phyloP scores from a whole-genome alignment of 2,113 vertebrate species.

The Hippocampus zosterae region DNA sequence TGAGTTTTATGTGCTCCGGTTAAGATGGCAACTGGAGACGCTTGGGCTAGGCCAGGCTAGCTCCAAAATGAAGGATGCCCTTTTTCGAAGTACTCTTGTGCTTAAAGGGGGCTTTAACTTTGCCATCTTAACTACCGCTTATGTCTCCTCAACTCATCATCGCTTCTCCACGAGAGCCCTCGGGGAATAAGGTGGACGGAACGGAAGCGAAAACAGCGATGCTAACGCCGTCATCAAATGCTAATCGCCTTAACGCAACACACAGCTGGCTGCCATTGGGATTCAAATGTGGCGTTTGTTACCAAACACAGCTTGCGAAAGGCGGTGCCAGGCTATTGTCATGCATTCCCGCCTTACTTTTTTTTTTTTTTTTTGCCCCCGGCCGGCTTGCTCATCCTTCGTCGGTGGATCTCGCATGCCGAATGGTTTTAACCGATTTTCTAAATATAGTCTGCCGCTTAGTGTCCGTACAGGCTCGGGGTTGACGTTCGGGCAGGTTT shows the following conservation, averaged over 20 bases:
- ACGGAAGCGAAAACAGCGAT: slow-evolving; percentile 45
- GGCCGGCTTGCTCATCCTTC: slow-evolving; percentile 29
- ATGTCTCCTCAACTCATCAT: no score
- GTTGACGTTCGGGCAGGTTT: slow-evolving; percentile 64
- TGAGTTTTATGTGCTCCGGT: background rate
- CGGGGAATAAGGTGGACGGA: background rate
- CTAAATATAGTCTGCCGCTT: slow-evolving; percentile 52
- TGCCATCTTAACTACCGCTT: no score
- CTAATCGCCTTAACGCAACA: slow-evolving; percentile 53
- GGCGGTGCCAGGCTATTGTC: slow-evolving; percentile 61
- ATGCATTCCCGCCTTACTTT: slow-evolving; percentile 55
- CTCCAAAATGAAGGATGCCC: no score
- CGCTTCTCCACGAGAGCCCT: no score
- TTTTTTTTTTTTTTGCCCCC: no score
- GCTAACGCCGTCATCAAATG: slow-evolving; percentile 52
- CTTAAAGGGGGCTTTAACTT: no score
- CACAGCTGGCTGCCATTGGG: slow-evolving; percentile 52
- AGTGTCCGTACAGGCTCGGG: slow-evolving; percentile 40
- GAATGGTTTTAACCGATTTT: slow-evolving; percentile 18
- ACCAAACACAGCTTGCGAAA: slow-evolving; percentile 55
- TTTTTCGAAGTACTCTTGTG: no score
- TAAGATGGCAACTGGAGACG: background rate
- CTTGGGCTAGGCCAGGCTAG: background rate
- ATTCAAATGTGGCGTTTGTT: slow-evolving; percentile 67
- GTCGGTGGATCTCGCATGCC: slow-evolving; percentile 32